Evolutionary conservation across 2,888 invertebrate genomes (phyloP), one percentile per base, ranked within the genome.

Genomic region (Shargacucullia verbasci): DNA sequence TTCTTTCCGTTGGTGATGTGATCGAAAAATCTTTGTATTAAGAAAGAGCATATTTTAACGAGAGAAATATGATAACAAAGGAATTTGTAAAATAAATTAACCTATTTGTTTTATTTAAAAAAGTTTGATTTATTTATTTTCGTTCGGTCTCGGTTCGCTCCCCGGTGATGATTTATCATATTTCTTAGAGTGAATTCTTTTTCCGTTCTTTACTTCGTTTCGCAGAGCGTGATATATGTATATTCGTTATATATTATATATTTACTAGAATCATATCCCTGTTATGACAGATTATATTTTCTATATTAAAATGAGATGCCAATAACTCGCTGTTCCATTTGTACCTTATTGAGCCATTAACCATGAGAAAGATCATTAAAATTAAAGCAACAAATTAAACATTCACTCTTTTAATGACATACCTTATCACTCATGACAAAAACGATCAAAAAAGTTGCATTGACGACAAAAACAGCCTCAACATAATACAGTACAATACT

Each of bases 11-110:
- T 88, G 91, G 88, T 88, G 88, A 91, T 84, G 88, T 90, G 87
- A 91, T 88, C 89, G 90, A 92, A 88, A 94, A 92, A 93, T 93
- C 93, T 92, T 93, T 93, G 93, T 92, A 93, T 88, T 89, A 88
- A 70, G 89, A 90, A 84, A 89, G 91, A 93, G 87, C 89, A 89
- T 94, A 93, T 92, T 93, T 91, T 93, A 92, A 92, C 87, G 90
- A 93, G 92, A 94, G 93, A 92, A 93, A 93, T 92, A 94, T 93
- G 93, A 93, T 93, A 93, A 92, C 92, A 90, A 91, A 92, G 90
- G 91, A 92, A 92, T 92, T 93, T 93, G 90, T 92, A 92, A 92
- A 93, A 93, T 92, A 91, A 93, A 94, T 92, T 94, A 92, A 93
- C 90, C 84, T 91, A 93, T 91, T 93, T 91, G 94, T 94, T 93